Evolutionary conservation across 2,797 vertebrate species (phyloP).

Genomic region (Cheirogaleus major): DNA sequence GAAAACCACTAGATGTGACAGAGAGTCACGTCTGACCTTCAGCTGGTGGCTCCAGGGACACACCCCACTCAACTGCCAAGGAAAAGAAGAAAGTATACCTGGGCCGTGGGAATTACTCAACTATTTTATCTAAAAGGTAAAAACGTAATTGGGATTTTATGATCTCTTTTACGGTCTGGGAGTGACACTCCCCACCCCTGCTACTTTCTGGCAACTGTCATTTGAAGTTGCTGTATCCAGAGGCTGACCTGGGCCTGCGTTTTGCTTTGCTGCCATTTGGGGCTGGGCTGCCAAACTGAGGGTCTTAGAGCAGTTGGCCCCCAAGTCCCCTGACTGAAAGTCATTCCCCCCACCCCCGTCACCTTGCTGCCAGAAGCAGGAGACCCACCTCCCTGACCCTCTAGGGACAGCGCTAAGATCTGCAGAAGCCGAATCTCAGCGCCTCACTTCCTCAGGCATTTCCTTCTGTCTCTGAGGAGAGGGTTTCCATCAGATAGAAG

Average conservation of each 20-base stretch:
- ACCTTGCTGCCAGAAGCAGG: not conserved
- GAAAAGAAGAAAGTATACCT: not conserved
- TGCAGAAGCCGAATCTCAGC: not conserved
- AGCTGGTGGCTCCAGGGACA: not conserved
- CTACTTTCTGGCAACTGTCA: not conserved
- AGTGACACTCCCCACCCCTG: not conserved
- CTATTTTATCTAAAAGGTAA: not conserved
- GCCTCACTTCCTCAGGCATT: not conserved
- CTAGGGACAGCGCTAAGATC: not conserved
- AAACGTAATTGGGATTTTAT: not conserved
- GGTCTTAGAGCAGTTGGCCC: not conserved
- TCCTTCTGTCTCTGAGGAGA: not conserved
- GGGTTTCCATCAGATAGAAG: not conserved
- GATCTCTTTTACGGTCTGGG: not conserved
- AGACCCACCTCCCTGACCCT: not conserved
- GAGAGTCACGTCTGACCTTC: not conserved
- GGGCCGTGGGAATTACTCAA: not conserved
- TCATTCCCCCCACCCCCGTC: accelerated
- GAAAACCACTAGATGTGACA: not conserved
- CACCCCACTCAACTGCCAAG: not conserved
- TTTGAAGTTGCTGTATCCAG: not conserved
- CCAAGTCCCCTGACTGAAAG: not conserved
- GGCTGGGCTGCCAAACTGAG: not conserved
- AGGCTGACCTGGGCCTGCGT: accelerated
- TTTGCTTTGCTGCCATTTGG: not conserved